Conservation (phyloP, 2,888 invertebrate species). For the Orthosia gothica region DNA sequence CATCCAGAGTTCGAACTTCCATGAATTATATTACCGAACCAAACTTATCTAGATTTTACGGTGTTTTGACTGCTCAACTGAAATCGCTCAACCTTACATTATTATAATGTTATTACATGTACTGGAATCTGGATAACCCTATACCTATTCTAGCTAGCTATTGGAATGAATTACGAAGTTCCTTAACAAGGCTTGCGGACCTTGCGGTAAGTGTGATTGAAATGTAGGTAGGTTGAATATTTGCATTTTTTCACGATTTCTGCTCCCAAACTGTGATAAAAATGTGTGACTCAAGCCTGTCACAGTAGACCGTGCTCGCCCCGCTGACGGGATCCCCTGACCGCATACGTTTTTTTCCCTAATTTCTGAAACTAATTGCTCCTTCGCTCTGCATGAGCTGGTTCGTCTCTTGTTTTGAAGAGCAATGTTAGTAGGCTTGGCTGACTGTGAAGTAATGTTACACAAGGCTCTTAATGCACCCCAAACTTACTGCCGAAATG, state of each 20-base stretch:
- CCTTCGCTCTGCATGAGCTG: not conserved
- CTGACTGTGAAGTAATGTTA: not conserved
- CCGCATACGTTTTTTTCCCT: not conserved
- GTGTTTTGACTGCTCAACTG: constrained; percentile 6
- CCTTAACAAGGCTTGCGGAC: too few species aligned
- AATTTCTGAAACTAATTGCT: not conserved
- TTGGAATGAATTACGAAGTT: too few species aligned
- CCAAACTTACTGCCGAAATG: constrained; percentile 8
- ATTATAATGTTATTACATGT: constrained; percentile 24
- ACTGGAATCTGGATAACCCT: not conserved
- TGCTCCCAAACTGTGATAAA: too few species aligned
- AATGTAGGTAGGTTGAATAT: too few species aligned
- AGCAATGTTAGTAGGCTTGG: not conserved
- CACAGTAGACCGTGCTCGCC: too few species aligned
- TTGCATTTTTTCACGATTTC: too few species aligned
- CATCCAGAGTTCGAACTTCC: not conserved
- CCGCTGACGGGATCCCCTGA: too few species aligned
- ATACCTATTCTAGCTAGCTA: not conserved
- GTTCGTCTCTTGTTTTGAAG: not conserved
- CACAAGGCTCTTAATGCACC: constrained; percentile 15
- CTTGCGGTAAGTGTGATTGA: too few species aligned
- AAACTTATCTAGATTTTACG: constrained; percentile 12
- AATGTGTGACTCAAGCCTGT: too few species aligned
- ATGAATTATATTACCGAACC: constrained; percentile 23
- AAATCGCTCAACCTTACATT: constrained; percentile 12